phyloP scores from a whole-genome alignment of 2,888 invertebrate species.

The Sylvicola fuscatus region DNA sequence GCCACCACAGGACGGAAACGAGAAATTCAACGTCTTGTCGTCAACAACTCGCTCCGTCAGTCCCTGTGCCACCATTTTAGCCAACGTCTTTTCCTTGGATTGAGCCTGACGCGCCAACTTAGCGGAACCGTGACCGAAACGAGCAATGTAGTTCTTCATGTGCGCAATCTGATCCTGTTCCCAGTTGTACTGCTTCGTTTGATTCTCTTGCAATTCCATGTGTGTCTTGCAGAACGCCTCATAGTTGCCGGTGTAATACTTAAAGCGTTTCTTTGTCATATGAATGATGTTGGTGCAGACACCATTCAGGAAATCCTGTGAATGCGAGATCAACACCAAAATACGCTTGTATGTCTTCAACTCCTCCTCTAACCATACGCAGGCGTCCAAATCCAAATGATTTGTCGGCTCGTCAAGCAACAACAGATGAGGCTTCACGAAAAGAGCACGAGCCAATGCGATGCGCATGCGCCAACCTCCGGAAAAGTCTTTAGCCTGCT shows the following conservation, averaged over 20 bases:
- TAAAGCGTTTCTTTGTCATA: constrained; percentile 76
- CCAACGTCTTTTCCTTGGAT: constrained; percentile 96
- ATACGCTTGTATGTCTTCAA: constrained; percentile 91
- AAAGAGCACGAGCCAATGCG: constrained; percentile 87
- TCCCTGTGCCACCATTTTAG: constrained; percentile 98
- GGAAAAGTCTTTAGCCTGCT: constrained; percentile 73
- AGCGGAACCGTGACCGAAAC: constrained; percentile 98
- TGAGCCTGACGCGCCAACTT: constrained; percentile 97
- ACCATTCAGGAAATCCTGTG: constrained; percentile 97
- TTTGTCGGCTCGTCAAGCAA: constrained; percentile 97
- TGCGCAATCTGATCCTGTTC: constrained; percentile 98
- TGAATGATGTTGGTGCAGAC: constrained; percentile 95
- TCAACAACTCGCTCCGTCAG: constrained; percentile 83
- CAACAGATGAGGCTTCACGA: constrained; percentile 91
- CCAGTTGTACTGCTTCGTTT: constrained; percentile 98
- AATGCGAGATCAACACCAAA: constrained; percentile 94
- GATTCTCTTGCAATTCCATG: constrained; percentile 89
- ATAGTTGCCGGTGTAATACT: constrained; percentile 93
- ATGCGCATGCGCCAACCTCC: constrained; percentile 99
- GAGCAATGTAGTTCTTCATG: constrained; percentile 99
- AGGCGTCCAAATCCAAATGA: constrained; percentile 96
- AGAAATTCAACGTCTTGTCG: constrained; percentile 86
- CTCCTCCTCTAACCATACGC: constrained; percentile 98
- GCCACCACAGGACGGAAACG: constrained; percentile 87
- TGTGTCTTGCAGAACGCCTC: constrained; percentile 90